Conservation (phyloP, 2,888 invertebrate genomes). For the Ditula angustiorana region DNA sequence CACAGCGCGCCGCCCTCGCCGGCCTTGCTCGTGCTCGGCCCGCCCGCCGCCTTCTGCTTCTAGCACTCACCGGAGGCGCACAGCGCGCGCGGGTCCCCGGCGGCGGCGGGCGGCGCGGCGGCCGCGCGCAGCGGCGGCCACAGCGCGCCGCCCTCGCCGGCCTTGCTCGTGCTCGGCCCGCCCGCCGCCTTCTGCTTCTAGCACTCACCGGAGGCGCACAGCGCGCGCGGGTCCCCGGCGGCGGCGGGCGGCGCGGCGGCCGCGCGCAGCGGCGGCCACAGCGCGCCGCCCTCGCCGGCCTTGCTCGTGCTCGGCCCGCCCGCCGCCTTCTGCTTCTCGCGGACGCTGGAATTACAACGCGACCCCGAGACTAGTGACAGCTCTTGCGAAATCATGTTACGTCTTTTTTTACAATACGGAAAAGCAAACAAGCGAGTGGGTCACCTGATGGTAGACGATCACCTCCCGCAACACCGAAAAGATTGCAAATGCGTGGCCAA, state of each 20-base stretch:
- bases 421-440: no score
- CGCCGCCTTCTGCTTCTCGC: slow-evolving; percentile 68
- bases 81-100: slow-evolving; percentile 72
- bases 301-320: slow-evolving; percentile 42
- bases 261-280: slow-evolving; percentile 77
- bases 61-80: slow-evolving; percentile 62
- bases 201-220: slow-evolving; percentile 63
- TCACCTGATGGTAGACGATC: no score
- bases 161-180: no score
- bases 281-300: slow-evolving; percentile 45
- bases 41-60: no score
- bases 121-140: slow-evolving; percentile 77
- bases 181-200: no score
- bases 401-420: no score
- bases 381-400: no score
- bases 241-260: slow-evolving; percentile 57
- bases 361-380: no score
- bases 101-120: slow-evolving; percentile 56
- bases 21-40: no score
- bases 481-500: no score
- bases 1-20: no score
- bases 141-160: slow-evolving; percentile 50
- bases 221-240: slow-evolving; percentile 71
- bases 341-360: slow-evolving; percentile 57
- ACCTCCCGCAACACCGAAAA: no score